Evolutionary conservation across 2,113 vertebrate genomes (phyloP).

Genomic region (Pangasianodon hypophthalmus): DNA sequence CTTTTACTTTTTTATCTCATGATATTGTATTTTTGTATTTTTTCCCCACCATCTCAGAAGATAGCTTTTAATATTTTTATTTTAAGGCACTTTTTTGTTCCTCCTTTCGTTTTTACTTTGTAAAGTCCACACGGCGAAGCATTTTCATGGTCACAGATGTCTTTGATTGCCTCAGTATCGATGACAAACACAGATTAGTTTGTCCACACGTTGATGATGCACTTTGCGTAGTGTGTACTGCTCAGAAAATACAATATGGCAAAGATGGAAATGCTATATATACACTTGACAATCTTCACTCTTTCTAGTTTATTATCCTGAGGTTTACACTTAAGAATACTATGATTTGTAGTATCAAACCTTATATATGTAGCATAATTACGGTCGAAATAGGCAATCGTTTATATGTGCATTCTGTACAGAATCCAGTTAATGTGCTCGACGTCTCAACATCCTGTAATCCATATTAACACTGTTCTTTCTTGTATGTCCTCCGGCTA

Average conservation of each 20-base stretch:
- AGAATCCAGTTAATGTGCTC: conserved; percentile 19
- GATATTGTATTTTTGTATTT: conserved; percentile 57
- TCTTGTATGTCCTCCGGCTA: conserved; percentile 69
- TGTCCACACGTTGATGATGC: conserved; percentile 64
- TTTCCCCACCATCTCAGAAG: conserved; percentile 57
- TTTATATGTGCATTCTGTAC: conserved; percentile 10
- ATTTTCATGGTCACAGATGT: conserved; percentile 73
- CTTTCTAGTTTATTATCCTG: background rate
- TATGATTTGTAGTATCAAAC: background rate
- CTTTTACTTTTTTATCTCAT: conserved; percentile 74
- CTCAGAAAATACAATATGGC: conserved; percentile 51
- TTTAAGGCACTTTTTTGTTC: conserved; percentile 29
- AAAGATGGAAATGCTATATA: conserved; percentile 14
- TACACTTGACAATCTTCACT: background rate
- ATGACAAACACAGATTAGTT: conserved; percentile 72
- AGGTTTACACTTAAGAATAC: background rate
- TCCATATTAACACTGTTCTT: conserved; percentile 64
- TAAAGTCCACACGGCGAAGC: conserved; percentile 68
- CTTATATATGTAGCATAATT: background rate
- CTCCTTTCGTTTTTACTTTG: conserved; percentile 49
- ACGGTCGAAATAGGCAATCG: background rate
- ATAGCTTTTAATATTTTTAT: conserved; percentile 72
- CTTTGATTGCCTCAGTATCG: conserved; percentile 76
- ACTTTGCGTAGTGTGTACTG: conserved; percentile 57
- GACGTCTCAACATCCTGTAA: conserved; percentile 51